phyloP scores from a whole-genome alignment of 2,888 invertebrate species.

The Agriopis aurantiaria region DNA sequence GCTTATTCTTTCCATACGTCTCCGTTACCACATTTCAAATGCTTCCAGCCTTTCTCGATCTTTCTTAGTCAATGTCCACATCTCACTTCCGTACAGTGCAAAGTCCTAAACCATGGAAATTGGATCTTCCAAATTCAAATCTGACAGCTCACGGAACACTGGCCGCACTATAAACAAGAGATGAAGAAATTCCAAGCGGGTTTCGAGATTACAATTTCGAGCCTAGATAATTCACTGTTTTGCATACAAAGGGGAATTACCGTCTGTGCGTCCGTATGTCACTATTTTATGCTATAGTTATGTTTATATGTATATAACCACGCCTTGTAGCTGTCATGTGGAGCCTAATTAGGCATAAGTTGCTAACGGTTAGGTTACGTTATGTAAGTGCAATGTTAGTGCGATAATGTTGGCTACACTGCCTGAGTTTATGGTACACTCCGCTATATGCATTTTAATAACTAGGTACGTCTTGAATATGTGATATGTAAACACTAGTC shows the following conservation, averaged over 20 bases:
- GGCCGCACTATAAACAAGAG: slow-evolving; percentile 67
- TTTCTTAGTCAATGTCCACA: too few relatives aligned
- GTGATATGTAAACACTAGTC: neutral
- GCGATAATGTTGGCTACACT: slow-evolving; percentile 25
- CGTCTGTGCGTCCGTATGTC: slow-evolving; percentile 80
- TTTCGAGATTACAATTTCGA: slow-evolving; percentile 85
- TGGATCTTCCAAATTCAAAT: slow-evolving; percentile 37
- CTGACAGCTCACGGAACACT: slow-evolving; percentile 41
- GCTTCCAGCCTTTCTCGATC: too few relatives aligned
- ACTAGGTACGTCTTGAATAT: neutral
- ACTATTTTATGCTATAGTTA: slow-evolving; percentile 64
- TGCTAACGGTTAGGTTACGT: slow-evolving; percentile 58
- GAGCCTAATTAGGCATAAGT: slow-evolving; percentile 82
- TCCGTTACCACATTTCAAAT: too few relatives aligned
- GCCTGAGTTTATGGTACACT: slow-evolving; percentile 1
- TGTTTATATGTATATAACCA: slow-evolving; percentile 59
- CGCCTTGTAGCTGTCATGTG: slow-evolving; percentile 85
- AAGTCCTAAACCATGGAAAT: neutral
- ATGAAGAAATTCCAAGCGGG: slow-evolving; percentile 85
- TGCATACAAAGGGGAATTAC: slow-evolving; percentile 86
- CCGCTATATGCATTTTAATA: slow-evolving; percentile 5
- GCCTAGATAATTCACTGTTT: slow-evolving; percentile 85
- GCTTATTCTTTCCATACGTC: too few relatives aligned
- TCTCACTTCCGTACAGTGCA: too few relatives aligned
- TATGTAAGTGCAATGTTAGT: slow-evolving; percentile 57